These are phyloP conservation scores for Ctenochaetus hawaiiensis DNA, from an alignment of 2,797 vertebrate genomes.

Conservation along the genomic window DNA sequence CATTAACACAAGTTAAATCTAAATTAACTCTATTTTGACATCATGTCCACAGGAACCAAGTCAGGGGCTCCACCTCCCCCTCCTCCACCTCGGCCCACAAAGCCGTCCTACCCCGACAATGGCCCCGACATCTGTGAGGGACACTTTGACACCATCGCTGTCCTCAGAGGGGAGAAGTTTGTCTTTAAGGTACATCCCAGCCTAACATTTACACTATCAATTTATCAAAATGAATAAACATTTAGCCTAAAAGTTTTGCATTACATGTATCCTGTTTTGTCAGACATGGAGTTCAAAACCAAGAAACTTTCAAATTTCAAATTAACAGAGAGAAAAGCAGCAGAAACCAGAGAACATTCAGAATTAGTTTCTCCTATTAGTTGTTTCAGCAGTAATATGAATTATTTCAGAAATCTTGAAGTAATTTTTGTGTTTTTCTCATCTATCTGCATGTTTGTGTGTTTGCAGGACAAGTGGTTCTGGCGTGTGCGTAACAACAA, in stretches of 20 bases:
- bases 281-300: too few relatives aligned
- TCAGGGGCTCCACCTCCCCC: conserved; percentile 76
- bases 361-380: too few relatives aligned
- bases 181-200: conserved; percentile 90
- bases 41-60: conserved; percentile 74
- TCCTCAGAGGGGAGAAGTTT: conserved; percentile 94
- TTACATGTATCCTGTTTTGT: too few relatives aligned
- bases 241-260: too few relatives aligned
- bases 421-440: not conserved
- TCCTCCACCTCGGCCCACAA: conserved; percentile 78
- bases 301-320: too few relatives aligned
- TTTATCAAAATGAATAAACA: too few relatives aligned
- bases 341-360: too few relatives aligned
- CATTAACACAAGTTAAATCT: not conserved
- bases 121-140: conserved; percentile 93
- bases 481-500: conserved; percentile 93
- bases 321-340: too few relatives aligned
- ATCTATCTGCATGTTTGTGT: not conserved
- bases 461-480: conserved; percentile 91
- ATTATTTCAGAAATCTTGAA: not conserved
- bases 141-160: conserved; percentile 92
- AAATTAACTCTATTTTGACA: not conserved
- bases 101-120: conserved; percentile 70
- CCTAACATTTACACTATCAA: not conserved
- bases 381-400: not conserved